These are phyloP conservation scores for Sericinus montela DNA, from an alignment of 2,888 invertebrate genomes.

Conservation along the genomic window DNA sequence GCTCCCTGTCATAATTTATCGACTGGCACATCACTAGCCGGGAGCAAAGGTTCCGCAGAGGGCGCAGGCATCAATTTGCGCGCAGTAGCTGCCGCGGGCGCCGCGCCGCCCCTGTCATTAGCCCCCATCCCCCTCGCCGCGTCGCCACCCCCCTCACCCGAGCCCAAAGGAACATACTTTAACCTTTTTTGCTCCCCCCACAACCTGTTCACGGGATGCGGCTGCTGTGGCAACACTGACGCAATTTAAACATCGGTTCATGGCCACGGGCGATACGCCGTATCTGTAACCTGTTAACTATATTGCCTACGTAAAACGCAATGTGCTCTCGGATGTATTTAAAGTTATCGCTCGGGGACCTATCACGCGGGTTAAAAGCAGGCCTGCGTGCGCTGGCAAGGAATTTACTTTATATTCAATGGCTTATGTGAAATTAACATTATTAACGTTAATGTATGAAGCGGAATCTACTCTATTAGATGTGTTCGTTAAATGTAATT, in stretches of 20 bases:
- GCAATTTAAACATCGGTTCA: conserved; percentile 72
- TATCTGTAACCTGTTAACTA: conserved; percentile 53
- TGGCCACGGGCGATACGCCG: conserved; percentile 72
- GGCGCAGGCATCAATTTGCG: conserved; percentile 78
- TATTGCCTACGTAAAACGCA: conserved; percentile 50
- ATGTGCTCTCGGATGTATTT: conserved; percentile 46
- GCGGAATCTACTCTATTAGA: background rate
- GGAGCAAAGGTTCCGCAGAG: conserved; percentile 74
- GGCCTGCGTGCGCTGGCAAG: conserved; percentile 9
- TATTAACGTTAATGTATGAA: conserved; percentile 1
- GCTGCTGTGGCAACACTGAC: conserved; percentile 65
- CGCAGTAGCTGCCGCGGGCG: conserved; percentile 76
- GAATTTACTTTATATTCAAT: conserved; percentile 11
- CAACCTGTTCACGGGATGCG: conserved; percentile 71
- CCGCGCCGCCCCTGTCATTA: conserved; percentile 77
- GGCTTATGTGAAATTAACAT: background rate
- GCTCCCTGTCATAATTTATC: conserved; percentile 66
- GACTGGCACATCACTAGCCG: conserved; percentile 71
- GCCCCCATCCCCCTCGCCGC: conserved; percentile 42
- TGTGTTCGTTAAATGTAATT: too few species aligned
- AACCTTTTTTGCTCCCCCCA: conserved; percentile 75
- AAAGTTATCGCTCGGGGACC: conserved; percentile 40
- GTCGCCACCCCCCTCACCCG: conserved; percentile 22
- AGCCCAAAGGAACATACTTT: conserved; percentile 62
- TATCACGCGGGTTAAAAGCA: conserved; percentile 18